Evolutionary conservation across 2,797 vertebrate genomes (phyloP).

Genomic region (Malacoctenus gilli): DNA sequence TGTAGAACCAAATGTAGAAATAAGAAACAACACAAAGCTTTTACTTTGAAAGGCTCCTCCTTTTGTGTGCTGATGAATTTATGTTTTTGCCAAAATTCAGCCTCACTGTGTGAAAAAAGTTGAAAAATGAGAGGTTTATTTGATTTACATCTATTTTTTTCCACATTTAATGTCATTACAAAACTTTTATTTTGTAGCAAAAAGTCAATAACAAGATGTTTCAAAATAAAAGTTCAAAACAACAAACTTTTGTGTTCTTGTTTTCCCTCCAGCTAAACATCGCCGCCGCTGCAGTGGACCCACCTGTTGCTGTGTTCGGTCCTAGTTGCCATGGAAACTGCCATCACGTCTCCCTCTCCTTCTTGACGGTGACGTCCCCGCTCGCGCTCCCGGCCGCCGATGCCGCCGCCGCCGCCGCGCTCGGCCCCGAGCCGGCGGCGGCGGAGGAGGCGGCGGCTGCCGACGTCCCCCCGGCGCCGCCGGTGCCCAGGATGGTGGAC

Average conservation of each 20-base stretch:
- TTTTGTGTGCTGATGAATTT: too few species aligned
- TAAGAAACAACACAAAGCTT: too few species aligned
- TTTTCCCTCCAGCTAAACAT: too few species aligned
- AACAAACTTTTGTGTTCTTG: neutral
- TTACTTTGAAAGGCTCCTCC: too few species aligned
- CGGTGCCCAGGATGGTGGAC: constrained; percentile 81
- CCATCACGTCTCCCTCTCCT: constrained; percentile 77
- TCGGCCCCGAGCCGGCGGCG: constrained; percentile 24
- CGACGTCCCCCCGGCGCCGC: constrained; percentile 32
- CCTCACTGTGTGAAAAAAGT: too few species aligned
- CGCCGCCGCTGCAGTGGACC: constrained; percentile 15
- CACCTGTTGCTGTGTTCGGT: constrained; percentile 51
- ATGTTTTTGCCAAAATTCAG: too few species aligned
- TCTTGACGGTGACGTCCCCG: constrained; percentile 75
- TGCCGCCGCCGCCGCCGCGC: constrained; percentile 58
- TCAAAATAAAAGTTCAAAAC: neutral
- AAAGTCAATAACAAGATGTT: too few species aligned
- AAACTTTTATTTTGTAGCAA: too few species aligned
- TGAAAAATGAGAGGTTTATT: too few species aligned
- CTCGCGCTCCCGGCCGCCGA: constrained; percentile 16
- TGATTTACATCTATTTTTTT: too few species aligned
- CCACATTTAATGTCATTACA: too few species aligned
- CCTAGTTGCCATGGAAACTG: constrained; percentile 30
- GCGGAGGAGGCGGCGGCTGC: constrained; percentile 63
- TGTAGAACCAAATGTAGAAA: too few species aligned